phyloP scores from a whole-genome alignment of 2,797 vertebrate species.

The Megaceryle alcyon region DNA sequence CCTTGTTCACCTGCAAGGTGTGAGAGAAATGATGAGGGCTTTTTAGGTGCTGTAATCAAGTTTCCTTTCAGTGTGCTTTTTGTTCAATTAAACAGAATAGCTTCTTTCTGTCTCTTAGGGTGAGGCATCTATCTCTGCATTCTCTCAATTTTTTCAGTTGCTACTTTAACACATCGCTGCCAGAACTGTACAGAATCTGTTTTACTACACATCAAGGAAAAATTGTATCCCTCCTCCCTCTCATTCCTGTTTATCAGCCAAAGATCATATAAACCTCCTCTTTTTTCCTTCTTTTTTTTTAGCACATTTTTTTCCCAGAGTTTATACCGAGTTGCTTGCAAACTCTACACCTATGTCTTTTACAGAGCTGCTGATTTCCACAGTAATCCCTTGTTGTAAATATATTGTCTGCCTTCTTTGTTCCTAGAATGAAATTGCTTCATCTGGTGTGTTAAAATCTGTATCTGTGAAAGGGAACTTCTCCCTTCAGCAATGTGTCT shows the following conservation, averaged over 20 bases:
- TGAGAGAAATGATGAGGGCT: neutral
- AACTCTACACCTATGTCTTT: neutral
- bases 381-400: neutral
- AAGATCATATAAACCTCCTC: neutral
- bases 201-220: neutral
- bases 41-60: neutral
- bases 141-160: neutral
- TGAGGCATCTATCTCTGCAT: neutral
- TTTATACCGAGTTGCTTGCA: neutral
- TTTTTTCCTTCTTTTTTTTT: neutral
- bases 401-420: neutral
- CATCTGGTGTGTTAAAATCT: neutral
- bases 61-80: neutral
- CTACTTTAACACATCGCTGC: conserved; percentile 2
- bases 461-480: neutral
- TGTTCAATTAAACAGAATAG: neutral
- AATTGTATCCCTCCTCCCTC: neutral
- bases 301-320: neutral
- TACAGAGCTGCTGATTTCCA: neutral
- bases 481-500: neutral
- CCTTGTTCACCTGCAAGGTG: neutral
- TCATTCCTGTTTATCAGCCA: neutral
- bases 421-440: neutral
- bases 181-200: neutral
- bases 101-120: neutral